Evolutionary conservation across 2,113 vertebrate genomes (phyloP).

Genomic region (Rattus rattus): DNA sequence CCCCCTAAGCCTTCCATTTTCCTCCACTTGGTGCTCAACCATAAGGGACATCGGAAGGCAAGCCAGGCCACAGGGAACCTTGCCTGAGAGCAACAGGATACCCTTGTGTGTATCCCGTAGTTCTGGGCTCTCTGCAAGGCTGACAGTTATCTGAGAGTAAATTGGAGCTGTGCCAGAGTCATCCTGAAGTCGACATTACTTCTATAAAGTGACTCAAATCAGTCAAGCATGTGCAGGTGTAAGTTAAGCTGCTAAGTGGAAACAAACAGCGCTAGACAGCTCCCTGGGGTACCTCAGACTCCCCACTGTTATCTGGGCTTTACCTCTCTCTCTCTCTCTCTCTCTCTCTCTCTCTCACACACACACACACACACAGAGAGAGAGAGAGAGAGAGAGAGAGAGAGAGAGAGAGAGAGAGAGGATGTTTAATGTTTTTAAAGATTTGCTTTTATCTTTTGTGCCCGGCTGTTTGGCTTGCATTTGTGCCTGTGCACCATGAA

Average conservation of each 20-base stretch:
- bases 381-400: too few species aligned
- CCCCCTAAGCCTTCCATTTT: background rate
- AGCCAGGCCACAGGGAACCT: background rate
- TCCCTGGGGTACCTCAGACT: background rate
- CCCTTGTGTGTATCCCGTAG: background rate
- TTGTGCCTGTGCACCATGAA: background rate
- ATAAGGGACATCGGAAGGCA: background rate
- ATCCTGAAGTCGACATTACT: background rate
- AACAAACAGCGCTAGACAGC: accelerated
- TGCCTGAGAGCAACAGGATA: background rate
- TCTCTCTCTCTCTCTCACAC: too few species aligned
- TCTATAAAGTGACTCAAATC: background rate
- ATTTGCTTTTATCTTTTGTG: background rate
- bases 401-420: too few species aligned
- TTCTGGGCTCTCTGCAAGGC: background rate
- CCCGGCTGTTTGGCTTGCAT: background rate
- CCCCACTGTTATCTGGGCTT: background rate
- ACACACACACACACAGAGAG: background rate
- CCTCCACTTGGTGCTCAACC: accelerated
- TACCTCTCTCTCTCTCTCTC: too few species aligned
- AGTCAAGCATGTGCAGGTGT: too few species aligned
- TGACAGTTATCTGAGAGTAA: background rate
- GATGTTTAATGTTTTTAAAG: background rate
- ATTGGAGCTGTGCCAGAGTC: background rate
- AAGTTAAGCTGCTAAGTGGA: background rate